Conservation (phyloP, 2,113 vertebrate species). For the Ctenomys sociabilis region DNA sequence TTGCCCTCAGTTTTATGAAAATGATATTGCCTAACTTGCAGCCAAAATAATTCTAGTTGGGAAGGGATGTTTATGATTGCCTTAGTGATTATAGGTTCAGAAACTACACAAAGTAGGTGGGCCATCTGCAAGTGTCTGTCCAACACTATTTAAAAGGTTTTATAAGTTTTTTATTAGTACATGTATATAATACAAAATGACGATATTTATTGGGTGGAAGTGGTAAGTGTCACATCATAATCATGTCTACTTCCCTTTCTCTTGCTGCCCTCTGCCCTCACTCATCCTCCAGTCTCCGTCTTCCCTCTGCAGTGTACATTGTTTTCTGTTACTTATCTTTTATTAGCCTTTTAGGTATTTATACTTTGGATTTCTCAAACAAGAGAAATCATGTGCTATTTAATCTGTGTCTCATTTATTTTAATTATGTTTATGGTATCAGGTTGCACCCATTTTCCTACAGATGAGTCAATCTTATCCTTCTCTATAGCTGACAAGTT, state of each 20-base stretch:
- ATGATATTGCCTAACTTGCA: not conserved
- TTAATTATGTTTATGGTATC: not conserved
- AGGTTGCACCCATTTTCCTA: not conserved
- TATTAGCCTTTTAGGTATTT: not conserved
- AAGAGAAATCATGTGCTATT: not conserved
- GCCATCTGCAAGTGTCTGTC: not conserved
- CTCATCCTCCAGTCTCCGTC: not conserved
- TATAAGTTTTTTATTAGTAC: not conserved
- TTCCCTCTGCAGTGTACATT: not conserved
- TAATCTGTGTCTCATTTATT: not conserved
- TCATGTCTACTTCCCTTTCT: not conserved
- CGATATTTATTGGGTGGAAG: not conserved
- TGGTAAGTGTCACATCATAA: not conserved
- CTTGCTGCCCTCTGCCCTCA: not conserved
- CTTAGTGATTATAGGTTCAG: not conserved
- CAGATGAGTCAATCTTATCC: not conserved
- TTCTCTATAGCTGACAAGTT: not conserved
- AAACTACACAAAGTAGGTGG: not conserved
- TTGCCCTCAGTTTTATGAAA: fast-evolving
- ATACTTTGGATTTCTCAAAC: not conserved
- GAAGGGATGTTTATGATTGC: not conserved
- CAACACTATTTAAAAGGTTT: not conserved
- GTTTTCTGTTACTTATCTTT: not conserved
- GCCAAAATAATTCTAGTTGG: not conserved
- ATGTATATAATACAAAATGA: not conserved